Conservation (phyloP, 2,797 vertebrate genomes). For the Acipenser ruthenus region DNA sequence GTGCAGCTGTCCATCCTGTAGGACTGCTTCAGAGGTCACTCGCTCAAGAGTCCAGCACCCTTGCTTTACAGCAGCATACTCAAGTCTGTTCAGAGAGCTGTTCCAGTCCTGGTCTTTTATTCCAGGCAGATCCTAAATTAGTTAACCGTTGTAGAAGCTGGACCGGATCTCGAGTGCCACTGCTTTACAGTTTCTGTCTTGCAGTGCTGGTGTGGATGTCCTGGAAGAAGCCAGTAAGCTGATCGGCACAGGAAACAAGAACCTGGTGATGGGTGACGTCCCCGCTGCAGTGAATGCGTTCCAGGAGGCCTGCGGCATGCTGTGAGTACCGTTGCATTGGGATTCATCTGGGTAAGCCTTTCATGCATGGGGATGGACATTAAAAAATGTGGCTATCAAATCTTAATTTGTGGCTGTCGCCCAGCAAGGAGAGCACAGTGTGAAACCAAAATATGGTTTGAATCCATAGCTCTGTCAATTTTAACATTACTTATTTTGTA, state of each 20-base stretch:
- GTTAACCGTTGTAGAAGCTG: too few relatives aligned
- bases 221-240: conserved; percentile 87
- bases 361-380: neutral
- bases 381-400: too few relatives aligned
- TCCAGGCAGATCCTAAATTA: neutral
- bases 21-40: neutral
- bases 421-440: too few relatives aligned
- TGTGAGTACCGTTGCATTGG: conserved; percentile 67
- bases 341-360: neutral
- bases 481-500: neutral
- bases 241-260: conserved; percentile 81
- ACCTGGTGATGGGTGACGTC: conserved; percentile 91
- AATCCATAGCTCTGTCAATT: neutral
- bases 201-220: conserved; percentile 58
- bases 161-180: neutral
- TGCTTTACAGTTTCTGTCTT: conserved; percentile 26
- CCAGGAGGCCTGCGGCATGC: conserved; percentile 85
- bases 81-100: too few relatives aligned
- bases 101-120: neutral
- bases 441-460: neutral
- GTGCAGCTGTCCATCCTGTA: too few relatives aligned
- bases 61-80: neutral
- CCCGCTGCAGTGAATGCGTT: conserved; percentile 84
- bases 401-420: neutral
- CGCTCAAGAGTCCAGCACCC: neutral